A percentile compares a stretch with the other conserved stretches of the same genome.
Conservation (phyloP, 2,113 vertebrate genomes). For the Morone chrysops region DNA sequence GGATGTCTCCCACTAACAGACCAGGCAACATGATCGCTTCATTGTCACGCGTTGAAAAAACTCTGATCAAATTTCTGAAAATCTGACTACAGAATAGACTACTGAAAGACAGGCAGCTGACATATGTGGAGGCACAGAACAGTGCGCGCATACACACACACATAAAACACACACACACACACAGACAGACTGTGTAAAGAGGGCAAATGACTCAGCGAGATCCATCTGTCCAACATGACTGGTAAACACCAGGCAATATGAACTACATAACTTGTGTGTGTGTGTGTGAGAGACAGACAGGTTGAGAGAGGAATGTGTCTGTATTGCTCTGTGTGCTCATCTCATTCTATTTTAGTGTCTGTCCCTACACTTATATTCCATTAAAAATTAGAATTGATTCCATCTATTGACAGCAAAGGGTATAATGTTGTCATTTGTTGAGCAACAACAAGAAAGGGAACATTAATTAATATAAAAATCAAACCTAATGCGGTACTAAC, state of each 20-base stretch:
- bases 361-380: neutral
- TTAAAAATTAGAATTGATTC: neutral
- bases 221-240: slow-evolving; percentile 61
- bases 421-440: neutral
- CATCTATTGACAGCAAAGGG: neutral
- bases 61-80: neutral
- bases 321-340: neutral
- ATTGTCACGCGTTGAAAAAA: neutral
- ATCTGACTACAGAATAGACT: neutral
- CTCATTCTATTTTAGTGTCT: neutral
- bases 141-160: neutral
- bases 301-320: neutral
- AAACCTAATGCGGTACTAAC: neutral
- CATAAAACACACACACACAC: neutral
- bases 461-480: neutral
- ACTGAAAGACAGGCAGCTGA: slow-evolving; percentile 7
- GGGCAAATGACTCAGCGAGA: slow-evolving; percentile 49
- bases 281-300: neutral
- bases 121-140: slow-evolving; percentile 21
- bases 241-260: slow-evolving; percentile 49
- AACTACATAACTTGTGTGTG: neutral
- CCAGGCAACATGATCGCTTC: neutral
- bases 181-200: slow-evolving; percentile 10
- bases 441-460: neutral
- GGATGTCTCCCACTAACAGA: neutral